phyloP scores from a whole-genome alignment of 2,888 invertebrate genomes.

The Limulus polyphemus region DNA sequence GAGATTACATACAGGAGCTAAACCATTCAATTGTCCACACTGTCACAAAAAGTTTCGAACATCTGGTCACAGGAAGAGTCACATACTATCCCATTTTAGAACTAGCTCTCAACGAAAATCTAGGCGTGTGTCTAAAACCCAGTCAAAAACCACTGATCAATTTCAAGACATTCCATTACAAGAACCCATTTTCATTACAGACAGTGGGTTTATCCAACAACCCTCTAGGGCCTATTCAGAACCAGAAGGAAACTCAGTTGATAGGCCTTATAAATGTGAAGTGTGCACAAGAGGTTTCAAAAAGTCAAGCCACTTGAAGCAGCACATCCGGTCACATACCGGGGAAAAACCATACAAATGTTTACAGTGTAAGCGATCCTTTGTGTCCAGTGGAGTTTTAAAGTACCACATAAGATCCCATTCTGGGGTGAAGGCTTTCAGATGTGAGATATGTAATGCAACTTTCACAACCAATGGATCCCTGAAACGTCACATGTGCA shows the following conservation, averaged over 20 bases:
- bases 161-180: slow-evolving; percentile 42
- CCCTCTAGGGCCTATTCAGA: slow-evolving; percentile 28
- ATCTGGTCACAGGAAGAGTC: slow-evolving; percentile 52
- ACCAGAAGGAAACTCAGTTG: slow-evolving; percentile 31
- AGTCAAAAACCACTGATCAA: slow-evolving; percentile 26
- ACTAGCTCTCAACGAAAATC: slow-evolving; percentile 18
- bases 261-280: slow-evolving; percentile 42
- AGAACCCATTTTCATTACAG: slow-evolving; percentile 46
- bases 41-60: slow-evolving; percentile 57
- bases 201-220: slow-evolving; percentile 38
- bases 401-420: slow-evolving; percentile 41
- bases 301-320: slow-evolving; percentile 40
- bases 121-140: slow-evolving; percentile 23
- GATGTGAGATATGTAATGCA: slow-evolving; percentile 50
- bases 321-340: slow-evolving; percentile 40
- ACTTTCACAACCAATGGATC: slow-evolving; percentile 52
- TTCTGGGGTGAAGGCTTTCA: slow-evolving; percentile 43
- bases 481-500: slow-evolving; percentile 61
- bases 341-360: slow-evolving; percentile 38
- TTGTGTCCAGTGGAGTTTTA: slow-evolving; percentile 38
- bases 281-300: slow-evolving; percentile 39
- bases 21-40: slow-evolving; percentile 62
- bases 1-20: slow-evolving; percentile 40
- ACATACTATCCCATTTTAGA: slow-evolving; percentile 42
- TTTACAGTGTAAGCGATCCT: slow-evolving; percentile 35